A percentile compares a stretch with the other conserved stretches of the same genome.
Conservation (phyloP, 2,888 invertebrate species). For the Hirtodrosophila trivittata region DNA sequence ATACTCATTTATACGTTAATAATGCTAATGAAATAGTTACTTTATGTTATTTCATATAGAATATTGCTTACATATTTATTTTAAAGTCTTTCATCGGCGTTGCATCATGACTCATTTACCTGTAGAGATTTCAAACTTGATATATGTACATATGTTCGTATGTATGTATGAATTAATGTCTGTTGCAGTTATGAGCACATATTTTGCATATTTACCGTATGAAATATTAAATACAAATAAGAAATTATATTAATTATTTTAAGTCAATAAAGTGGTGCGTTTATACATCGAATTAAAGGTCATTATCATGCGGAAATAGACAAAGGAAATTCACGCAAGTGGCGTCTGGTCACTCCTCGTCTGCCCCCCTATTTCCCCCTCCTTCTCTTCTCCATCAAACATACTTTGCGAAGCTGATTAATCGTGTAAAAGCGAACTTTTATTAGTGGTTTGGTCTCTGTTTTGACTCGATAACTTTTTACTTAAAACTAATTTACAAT, state of each 20-base stretch:
- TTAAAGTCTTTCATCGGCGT: background rate
- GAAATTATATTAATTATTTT: background rate
- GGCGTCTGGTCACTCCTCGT: no score
- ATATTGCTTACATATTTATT: background rate
- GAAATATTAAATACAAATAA: background rate
- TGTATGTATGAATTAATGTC: background rate
- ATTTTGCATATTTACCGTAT: background rate
- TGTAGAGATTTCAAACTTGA: background rate
- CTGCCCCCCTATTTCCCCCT: no score
- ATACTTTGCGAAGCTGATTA: no score
- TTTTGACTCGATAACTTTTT: no score
- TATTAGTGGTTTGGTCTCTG: no score
- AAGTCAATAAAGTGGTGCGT: no score
- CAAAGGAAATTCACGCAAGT: no score
- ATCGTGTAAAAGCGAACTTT: no score
- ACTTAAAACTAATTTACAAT: no score
- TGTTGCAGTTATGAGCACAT: background rate
- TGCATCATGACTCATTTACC: no score
- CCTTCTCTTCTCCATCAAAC: no score
- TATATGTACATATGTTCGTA: conserved; percentile 8
- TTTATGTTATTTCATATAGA: background rate
- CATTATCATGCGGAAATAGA: no score
- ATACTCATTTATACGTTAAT: conserved; percentile 13
- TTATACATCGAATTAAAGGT: background rate
- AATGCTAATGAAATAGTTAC: conserved; percentile 11